phyloP scores from a whole-genome alignment of 2,888 invertebrate species.

The Drosophila subsilvestris region DNA sequence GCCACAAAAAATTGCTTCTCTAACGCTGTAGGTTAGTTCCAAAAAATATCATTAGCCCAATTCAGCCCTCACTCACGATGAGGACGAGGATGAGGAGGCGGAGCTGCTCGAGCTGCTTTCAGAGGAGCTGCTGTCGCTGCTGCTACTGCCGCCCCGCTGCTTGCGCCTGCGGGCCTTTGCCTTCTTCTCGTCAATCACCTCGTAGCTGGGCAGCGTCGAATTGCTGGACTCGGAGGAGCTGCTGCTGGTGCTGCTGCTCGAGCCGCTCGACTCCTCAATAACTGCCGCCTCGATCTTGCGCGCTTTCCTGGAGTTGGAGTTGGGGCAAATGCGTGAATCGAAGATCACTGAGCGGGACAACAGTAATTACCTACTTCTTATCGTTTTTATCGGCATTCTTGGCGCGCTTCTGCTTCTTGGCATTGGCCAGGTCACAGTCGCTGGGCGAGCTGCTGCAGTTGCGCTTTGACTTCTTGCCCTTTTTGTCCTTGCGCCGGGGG shows the following conservation, averaged over 20 bases:
- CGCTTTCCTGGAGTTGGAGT: conserved; percentile 61
- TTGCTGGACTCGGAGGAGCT: conserved; percentile 80
- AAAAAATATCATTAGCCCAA: conserved; percentile 31
- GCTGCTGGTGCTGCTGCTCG: conserved; percentile 53
- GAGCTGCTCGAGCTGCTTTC: conserved; percentile 74
- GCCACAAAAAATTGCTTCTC: conserved; percentile 47
- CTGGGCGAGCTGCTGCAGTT: conserved; percentile 78
- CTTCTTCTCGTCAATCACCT: conserved; percentile 82
- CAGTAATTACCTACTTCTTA: conserved; percentile 73
- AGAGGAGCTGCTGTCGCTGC: conserved; percentile 72
- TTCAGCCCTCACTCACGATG: conserved; percentile 52
- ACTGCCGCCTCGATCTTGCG: conserved; percentile 81
- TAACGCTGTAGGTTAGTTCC: conserved; percentile 50
- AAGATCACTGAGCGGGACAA: not conserved
- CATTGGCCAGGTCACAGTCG: conserved; percentile 74
- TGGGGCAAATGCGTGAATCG: not conserved
- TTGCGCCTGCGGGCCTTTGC: conserved; percentile 62
- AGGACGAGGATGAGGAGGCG: conserved; percentile 68
- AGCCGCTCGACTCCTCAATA: conserved; percentile 80
- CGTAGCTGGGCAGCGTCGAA: conserved; percentile 82
- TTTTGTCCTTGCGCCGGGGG: conserved; percentile 82
- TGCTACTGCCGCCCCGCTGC: conserved; percentile 55
- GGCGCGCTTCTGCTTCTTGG: conserved; percentile 75
- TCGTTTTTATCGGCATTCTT: conserved; percentile 79
- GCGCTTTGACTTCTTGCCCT: conserved; percentile 78